These are phyloP conservation scores for Chiroxiphia lanceolata DNA, from an alignment of 2,797 vertebrate genomes.

Conservation along the genomic window DNA sequence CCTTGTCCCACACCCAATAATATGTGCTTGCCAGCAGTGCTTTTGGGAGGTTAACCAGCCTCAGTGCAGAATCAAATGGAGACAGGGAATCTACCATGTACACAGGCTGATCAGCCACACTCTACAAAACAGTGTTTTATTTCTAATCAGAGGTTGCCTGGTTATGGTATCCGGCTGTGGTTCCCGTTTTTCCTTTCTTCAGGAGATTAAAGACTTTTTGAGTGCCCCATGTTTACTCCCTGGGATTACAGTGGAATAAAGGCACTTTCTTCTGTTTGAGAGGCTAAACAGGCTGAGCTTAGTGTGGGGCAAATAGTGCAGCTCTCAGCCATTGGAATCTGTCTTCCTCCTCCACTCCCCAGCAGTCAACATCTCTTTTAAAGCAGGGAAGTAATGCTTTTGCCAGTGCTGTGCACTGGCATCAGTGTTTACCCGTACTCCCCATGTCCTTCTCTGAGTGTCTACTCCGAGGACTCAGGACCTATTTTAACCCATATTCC, in stretches of 20 bases:
- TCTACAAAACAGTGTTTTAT: background rate
- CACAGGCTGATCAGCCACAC: background rate
- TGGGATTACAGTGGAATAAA: background rate
- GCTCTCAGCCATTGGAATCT: background rate
- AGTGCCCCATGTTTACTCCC: background rate
- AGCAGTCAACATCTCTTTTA: background rate
- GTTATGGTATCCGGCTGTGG: background rate
- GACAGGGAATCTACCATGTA: background rate
- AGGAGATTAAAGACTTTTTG: background rate
- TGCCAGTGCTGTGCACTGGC: background rate
- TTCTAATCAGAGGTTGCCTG: constrained; percentile 17
- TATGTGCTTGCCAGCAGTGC: background rate
- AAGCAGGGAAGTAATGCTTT: background rate
- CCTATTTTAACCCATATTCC: background rate
- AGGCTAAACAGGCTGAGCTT: background rate
- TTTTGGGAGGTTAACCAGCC: constrained; percentile 19
- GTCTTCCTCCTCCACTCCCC: background rate
- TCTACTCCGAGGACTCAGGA: background rate
- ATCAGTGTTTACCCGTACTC: background rate
- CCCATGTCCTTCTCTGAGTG: background rate
- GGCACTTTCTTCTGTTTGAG: background rate
- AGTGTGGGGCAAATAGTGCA: background rate
- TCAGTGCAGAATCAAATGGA: background rate
- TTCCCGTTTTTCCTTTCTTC: background rate
- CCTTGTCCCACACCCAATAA: constrained; percentile 44